Conservation (phyloP, 1,140 invertebrate genomes). For the Papilio polytes region DNA sequence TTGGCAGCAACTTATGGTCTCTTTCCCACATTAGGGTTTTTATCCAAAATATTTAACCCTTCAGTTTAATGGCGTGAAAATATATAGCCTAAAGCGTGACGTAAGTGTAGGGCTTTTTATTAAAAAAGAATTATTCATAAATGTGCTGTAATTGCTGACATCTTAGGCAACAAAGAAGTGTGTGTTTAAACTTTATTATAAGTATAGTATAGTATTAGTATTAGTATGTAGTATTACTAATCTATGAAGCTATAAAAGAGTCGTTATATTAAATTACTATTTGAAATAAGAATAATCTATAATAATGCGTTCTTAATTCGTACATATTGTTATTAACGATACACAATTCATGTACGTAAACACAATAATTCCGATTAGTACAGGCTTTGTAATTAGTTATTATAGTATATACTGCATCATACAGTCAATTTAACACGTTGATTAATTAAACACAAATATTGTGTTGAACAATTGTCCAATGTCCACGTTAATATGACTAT, state of each 20-base stretch:
- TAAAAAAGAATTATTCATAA: too few species aligned
- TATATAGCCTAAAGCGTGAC: too few species aligned
- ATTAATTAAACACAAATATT: conserved; percentile 19
- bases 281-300: conserved; percentile 4
- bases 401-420: neutral
- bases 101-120: too few species aligned
- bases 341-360: conserved; percentile 3
- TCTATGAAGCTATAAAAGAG: neutral
- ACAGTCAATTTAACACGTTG: neutral
- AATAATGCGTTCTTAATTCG: conserved; percentile 13
- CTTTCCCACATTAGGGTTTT: too few species aligned
- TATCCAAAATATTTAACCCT: too few species aligned
- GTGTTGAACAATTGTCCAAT: neutral
- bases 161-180: too few species aligned
- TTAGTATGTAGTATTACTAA: too few species aligned
- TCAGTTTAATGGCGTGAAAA: too few species aligned
- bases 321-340: neutral
- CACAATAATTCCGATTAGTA: conserved; percentile 6
- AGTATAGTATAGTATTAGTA: too few species aligned
- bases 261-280: neutral
- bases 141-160: too few species aligned
- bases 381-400: neutral
- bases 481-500: neutral
- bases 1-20: too few species aligned
- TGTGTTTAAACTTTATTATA: too few species aligned